Percentiles rank a stretch among this genome's conserved stretches.
Evolutionary conservation across 2,888 invertebrate species (phyloP).

Genomic region (Phaonia tiefii): DNA sequence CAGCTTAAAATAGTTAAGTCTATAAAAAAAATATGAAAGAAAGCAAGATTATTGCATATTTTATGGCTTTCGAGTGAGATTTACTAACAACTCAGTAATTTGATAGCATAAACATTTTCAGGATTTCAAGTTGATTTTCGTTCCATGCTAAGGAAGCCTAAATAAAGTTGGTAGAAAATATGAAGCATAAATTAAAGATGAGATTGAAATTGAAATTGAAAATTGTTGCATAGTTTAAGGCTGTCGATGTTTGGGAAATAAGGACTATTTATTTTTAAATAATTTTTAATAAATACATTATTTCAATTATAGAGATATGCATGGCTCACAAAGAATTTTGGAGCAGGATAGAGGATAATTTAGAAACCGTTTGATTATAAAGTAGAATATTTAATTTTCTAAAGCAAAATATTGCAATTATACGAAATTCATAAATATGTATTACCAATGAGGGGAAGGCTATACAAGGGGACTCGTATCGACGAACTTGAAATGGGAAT

Average conservation of each 20-base stretch:
- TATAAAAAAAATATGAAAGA: conserved; percentile 28
- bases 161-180: not conserved
- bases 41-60: conserved; percentile 28
- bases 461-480: no score
- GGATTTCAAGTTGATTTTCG: not conserved
- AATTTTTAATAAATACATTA: no score
- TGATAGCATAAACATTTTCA: not conserved
- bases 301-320: no score
- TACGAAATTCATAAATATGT: no score
- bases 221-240: conserved; percentile 32
- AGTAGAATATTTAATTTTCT: no score
- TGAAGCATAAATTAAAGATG: not conserved
- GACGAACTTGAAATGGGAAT: no score
- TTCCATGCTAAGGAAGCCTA: not conserved
- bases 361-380: no score
- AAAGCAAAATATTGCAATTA: no score
- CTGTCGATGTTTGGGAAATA: not conserved
- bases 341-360: no score
- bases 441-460: no score
- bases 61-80: conserved; percentile 18
- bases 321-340: no score
- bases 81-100: conserved; percentile 7
- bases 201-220: not conserved
- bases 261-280: no score
- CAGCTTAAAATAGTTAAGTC: conserved; percentile 29